These are phyloP conservation scores for Acromyrmex echinatior DNA, from an alignment of 1,140 invertebrate genomes.

Conservation along the genomic window DNA sequence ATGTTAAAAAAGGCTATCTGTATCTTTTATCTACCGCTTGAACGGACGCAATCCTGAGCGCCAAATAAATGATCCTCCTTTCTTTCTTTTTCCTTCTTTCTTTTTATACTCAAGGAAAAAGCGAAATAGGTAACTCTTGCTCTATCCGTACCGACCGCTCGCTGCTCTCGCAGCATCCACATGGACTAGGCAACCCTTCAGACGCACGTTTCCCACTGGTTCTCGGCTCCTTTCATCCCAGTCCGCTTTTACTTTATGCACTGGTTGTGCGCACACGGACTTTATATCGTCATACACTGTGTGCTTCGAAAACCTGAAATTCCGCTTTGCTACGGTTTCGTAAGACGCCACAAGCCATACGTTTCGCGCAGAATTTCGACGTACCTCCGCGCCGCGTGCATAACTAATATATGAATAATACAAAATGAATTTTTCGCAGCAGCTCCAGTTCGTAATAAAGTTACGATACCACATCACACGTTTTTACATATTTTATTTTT, in stretches of 20 bases:
- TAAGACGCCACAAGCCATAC: conserved; percentile 50
- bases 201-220: conserved; percentile 67
- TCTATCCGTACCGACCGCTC: conserved; percentile 55
- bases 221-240: conserved; percentile 69
- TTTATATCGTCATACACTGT: conserved; percentile 59
- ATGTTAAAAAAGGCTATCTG: conserved; percentile 2
- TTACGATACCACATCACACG: conserved; percentile 35
- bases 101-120: background rate
- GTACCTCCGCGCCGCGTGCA: conserved; percentile 7
- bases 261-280: conserved; percentile 53
- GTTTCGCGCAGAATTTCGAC: conserved; percentile 45
- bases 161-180: conserved; percentile 66
- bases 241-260: conserved; percentile 73
- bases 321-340: conserved; percentile 59
- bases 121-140: conserved; percentile 62
- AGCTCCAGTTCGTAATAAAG: conserved; percentile 41
- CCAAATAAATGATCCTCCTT: conserved; percentile 22
- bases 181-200: conserved; percentile 68
- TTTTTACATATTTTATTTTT: conserved; percentile 41
- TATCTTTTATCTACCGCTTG: background rate
- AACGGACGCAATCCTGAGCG: background rate
- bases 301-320: conserved; percentile 67
- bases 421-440: conserved; percentile 59
- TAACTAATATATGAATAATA: conserved; percentile 58
- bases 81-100: background rate